phyloP scores from a whole-genome alignment of 2,888 invertebrate species.

The Phyto melanocephala region DNA sequence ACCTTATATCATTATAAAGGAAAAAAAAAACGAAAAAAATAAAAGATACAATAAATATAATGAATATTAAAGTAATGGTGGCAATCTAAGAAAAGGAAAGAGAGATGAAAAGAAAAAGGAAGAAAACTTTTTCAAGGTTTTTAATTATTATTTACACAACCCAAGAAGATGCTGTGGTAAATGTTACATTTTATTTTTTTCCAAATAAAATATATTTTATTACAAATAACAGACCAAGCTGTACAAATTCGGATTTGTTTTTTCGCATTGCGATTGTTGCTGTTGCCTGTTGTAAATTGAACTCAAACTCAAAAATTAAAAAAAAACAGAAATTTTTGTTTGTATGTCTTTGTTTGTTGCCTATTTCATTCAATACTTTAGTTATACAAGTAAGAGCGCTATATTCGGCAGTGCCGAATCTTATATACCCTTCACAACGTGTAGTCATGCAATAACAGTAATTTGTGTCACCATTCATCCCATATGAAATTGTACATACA shows the following conservation, averaged over 20 bases:
- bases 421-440: too few relatives aligned
- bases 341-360: not conserved
- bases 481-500: too few relatives aligned
- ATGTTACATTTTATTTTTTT: slow-evolving; percentile 18
- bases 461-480: too few relatives aligned
- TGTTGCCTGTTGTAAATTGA: not conserved
- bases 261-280: not conserved
- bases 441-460: too few relatives aligned
- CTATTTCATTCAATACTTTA: not conserved
- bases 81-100: not conserved
- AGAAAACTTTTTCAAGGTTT: slow-evolving; percentile 35
- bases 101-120: not conserved
- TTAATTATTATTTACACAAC: slow-evolving; percentile 41
- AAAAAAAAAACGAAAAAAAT: too few relatives aligned
- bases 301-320: not conserved
- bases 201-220: not conserved
- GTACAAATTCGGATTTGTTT: not conserved
- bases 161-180: slow-evolving; percentile 34
- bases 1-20: not conserved
- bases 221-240: not conserved
- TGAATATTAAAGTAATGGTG: too few relatives aligned
- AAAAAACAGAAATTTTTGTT: too few relatives aligned
- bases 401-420: too few relatives aligned
- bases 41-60: too few relatives aligned
- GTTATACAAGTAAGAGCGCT: too few relatives aligned